phyloP scores from a whole-genome alignment of 1,140 invertebrate species.

The Cataglyphis hispanica region DNA sequence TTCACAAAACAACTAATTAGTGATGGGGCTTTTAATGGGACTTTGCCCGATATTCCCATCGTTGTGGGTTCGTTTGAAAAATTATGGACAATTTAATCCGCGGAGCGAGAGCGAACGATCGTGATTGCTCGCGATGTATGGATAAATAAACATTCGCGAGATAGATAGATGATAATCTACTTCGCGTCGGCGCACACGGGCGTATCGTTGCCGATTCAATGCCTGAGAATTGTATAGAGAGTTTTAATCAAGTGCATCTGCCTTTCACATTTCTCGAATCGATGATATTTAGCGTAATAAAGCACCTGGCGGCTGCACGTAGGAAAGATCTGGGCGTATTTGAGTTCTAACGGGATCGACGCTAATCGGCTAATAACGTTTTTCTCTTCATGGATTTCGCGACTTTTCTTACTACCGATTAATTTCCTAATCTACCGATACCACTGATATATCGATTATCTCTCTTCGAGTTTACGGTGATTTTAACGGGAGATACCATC shows the following conservation, averaged over 20 bases:
- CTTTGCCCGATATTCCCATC: not conserved
- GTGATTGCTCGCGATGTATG: not conserved
- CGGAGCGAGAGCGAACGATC: conserved; percentile 7
- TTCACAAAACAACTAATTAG: conserved; percentile 62
- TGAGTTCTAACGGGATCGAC: conserved; percentile 32
- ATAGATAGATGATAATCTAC: conserved; percentile 46
- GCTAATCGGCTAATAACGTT: conserved; percentile 41
- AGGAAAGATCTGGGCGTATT: conserved; percentile 52
- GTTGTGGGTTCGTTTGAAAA: conserved; percentile 29
- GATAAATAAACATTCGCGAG: conserved; percentile 18
- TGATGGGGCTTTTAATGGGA: conserved; percentile 61
- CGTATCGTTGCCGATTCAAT: conserved; percentile 20
- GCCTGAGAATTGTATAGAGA: not conserved
- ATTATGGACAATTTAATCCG: conserved; percentile 42
- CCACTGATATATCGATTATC: conserved; percentile 2
- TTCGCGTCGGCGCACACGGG: conserved; percentile 10
- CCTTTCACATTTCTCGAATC: conserved; percentile 39
- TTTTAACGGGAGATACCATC: conserved; percentile 38
- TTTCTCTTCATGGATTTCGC: conserved; percentile 35
- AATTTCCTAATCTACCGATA: conserved; percentile 33
- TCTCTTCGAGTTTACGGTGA: conserved; percentile 18
- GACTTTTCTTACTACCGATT: conserved; percentile 44
- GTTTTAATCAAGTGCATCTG: conserved; percentile 11
- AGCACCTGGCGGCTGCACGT: conserved; percentile 20
- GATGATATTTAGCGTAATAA: conserved; percentile 60